Conservation (phyloP, 2,113 vertebrate genomes). For the Gallinago paraguaiae region DNA sequence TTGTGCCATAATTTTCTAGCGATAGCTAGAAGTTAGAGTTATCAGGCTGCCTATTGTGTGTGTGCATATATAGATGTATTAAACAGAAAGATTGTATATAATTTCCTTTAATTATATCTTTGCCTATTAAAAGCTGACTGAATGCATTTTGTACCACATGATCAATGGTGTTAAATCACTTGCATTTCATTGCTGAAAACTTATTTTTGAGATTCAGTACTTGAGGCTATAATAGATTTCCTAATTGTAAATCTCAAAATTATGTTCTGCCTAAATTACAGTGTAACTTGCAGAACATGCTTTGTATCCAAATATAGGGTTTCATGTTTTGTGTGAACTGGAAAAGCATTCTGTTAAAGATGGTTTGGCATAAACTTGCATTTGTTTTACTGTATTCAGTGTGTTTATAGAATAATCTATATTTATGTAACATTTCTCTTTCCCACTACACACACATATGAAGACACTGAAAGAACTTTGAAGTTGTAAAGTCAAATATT, state of each 20-base stretch:
- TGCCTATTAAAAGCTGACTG: conserved; percentile 50
- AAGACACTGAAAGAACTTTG: background rate
- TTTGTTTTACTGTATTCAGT: conserved; percentile 38
- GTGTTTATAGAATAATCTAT: conserved; percentile 48
- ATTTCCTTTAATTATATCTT: conserved; percentile 65
- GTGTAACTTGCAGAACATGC: conserved; percentile 13
- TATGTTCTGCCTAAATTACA: conserved; percentile 59
- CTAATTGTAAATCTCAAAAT: conserved; percentile 60
- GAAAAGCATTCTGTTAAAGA: conserved; percentile 26
- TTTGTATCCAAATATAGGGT: conserved; percentile 57
- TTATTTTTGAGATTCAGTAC: conserved; percentile 53
- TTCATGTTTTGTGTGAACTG: conserved; percentile 20
- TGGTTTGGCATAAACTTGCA: conserved; percentile 9
- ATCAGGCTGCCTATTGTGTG: conserved; percentile 20
- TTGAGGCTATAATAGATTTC: conserved; percentile 56
- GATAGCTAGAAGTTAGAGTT: conserved; percentile 25
- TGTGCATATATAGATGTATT: conserved; percentile 15
- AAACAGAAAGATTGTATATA: conserved; percentile 53
- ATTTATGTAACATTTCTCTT: conserved; percentile 26
- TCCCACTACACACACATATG: background rate
- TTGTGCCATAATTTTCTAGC: conserved; percentile 21
- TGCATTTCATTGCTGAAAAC: conserved; percentile 50
- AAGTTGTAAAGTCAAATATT: background rate
- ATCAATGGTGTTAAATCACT: conserved; percentile 56
- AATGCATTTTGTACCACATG: conserved; percentile 45